Conservation (phyloP, 2,113 vertebrate genomes). For the Montifringilla adamsi region DNA sequence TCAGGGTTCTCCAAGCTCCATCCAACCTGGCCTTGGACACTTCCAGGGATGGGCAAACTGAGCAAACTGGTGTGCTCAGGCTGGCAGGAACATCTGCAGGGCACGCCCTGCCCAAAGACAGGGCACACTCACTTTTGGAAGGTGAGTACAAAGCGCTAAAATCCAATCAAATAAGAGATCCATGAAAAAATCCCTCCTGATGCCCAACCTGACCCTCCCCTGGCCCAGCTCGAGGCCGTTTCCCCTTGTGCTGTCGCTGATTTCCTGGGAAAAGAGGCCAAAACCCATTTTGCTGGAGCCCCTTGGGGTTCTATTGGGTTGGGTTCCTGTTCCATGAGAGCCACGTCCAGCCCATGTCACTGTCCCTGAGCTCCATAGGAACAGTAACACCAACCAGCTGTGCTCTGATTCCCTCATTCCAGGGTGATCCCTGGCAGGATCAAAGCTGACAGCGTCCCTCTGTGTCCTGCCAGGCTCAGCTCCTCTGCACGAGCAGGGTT, state of each 20-base stretch:
- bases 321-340: neutral
- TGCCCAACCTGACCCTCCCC: neutral
- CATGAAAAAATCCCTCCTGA: neutral
- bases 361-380: neutral
- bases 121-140: neutral
- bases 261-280: neutral
- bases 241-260: accelerated
- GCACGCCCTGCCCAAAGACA: neutral
- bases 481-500: neutral
- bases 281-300: neutral
- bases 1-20: neutral
- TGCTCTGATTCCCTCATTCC: neutral
- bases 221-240: accelerated
- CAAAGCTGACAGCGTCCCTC: neutral
- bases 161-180: neutral
- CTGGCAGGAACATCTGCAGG: neutral
- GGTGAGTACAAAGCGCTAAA: neutral
- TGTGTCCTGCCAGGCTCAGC: neutral
- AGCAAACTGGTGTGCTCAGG: neutral
- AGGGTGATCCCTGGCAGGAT: neutral
- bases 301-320: neutral
- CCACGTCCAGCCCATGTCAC: neutral
- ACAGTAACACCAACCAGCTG: neutral
- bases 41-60: neutral
- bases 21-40: neutral